A percentile compares a stretch with the other conserved stretches of the same genome.
Evolutionary conservation across 2,113 vertebrate species (phyloP).

Genomic region (Phoenicopterus ruber): DNA sequence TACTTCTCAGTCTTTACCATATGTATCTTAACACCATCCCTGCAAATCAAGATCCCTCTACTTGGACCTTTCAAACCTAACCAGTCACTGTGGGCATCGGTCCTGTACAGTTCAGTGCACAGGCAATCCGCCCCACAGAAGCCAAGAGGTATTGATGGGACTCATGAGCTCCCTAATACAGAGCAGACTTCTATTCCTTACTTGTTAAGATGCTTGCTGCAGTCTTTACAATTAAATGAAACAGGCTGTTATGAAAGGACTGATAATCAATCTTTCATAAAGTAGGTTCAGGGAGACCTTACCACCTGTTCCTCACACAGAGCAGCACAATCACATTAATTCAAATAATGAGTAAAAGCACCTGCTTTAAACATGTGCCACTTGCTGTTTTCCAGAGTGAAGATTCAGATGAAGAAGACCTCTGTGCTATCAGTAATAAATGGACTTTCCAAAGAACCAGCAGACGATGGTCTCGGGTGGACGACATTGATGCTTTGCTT

Average conservation of each 20-base stretch:
- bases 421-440: constrained; percentile 92
- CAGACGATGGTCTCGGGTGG: constrained; percentile 92
- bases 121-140: neutral
- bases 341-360: neutral
- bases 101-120: neutral
- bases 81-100: neutral
- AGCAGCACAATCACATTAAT: neutral
- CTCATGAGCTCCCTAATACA: neutral
- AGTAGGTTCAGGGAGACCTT: neutral
- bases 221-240: neutral
- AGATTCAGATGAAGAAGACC: constrained; percentile 96
- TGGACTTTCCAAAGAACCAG: constrained; percentile 98
- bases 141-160: neutral
- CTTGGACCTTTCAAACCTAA: neutral
- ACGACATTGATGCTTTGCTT: constrained; percentile 78
- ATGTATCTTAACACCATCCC: neutral
- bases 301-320: neutral
- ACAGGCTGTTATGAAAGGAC: neutral
- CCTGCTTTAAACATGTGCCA: neutral
- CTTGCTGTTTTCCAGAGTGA: constrained; percentile 80
- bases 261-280: neutral
- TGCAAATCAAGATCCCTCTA: neutral
- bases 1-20: neutral
- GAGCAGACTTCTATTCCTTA: neutral
- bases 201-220: neutral